Percentiles rank a stretch among this genome's conserved stretches.
These are phyloP conservation scores for Andrena hattorfiana DNA, from an alignment of 2,888 invertebrate species.

Conservation along the genomic window DNA sequence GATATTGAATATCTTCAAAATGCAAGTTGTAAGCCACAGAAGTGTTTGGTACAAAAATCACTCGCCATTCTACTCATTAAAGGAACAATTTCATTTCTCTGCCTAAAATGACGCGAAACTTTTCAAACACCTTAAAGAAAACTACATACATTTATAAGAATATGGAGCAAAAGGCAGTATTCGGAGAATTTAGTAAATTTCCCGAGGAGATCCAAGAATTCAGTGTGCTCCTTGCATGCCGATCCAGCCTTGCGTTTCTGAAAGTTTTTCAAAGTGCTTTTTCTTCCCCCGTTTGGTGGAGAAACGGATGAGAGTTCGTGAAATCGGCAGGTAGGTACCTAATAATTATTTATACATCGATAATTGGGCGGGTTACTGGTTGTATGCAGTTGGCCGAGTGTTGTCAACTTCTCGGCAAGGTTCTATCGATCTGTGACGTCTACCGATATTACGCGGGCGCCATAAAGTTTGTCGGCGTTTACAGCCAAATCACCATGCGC, in stretches of 20 bases:
- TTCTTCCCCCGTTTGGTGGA: neutral
- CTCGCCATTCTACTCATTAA: neutral
- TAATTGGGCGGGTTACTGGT: slow-evolving; percentile 15
- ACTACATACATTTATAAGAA: neutral
- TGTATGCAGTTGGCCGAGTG: slow-evolving; percentile 11
- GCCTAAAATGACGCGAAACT: neutral
- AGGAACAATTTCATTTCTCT: neutral
- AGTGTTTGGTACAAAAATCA: no score
- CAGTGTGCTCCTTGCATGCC: slow-evolving; percentile 4
- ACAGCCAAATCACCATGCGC: slow-evolving; percentile 5
- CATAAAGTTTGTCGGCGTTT: slow-evolving; percentile 3
- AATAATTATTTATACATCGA: slow-evolving; percentile 22
- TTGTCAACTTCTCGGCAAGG: slow-evolving; percentile 40
- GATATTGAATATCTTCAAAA: no score
- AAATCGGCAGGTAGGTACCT: neutral
- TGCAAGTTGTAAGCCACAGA: no score
- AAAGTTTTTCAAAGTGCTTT: slow-evolving; percentile 3
- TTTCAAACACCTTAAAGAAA: neutral
- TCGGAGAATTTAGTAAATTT: neutral
- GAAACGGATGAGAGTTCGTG: neutral
- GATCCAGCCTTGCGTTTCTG: neutral
- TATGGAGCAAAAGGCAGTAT: neutral
- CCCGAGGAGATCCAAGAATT: neutral
- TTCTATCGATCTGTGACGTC: slow-evolving; percentile 46
- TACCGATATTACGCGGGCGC: slow-evolving; percentile 37